Evolutionary conservation across 64 coral and sea anemone genomes (phyloP).

Genomic region (Hydrozoanthus tunicans): DNA sequence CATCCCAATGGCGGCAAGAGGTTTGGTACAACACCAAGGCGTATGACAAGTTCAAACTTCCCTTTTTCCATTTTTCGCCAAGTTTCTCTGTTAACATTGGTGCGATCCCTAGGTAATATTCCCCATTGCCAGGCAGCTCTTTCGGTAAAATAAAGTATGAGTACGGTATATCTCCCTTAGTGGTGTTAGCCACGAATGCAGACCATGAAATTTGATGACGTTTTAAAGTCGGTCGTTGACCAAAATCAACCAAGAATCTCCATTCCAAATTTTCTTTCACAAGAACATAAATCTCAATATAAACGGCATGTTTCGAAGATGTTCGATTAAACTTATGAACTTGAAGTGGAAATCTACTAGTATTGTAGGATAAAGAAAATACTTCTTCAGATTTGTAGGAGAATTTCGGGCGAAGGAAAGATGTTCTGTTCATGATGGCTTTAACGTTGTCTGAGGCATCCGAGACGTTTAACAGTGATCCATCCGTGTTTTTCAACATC

Average conservation of each 20-base stretch:
- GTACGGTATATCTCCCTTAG: neutral
- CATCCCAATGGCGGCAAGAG: constrained; percentile 39
- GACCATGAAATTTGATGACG: constrained; percentile 25
- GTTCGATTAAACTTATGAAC: constrained; percentile 50
- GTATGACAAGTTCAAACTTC: constrained; percentile 27
- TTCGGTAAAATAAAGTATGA: constrained; percentile 1
- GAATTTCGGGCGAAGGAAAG: neutral
- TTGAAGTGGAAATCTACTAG: constrained; percentile 45
- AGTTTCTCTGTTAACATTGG: constrained; percentile 11
- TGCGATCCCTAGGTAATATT: constrained; percentile 26
- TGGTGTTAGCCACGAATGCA: constrained; percentile 1
- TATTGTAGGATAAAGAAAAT: constrained; percentile 18
- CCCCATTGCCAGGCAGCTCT: neutral
- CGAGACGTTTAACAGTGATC: constrained; percentile 13
- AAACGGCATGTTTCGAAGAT: constrained; percentile 34
- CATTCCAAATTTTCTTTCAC: constrained; percentile 24
- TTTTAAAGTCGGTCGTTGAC: constrained; percentile 10
- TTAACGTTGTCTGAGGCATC: constrained; percentile 25
- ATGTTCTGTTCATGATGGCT: constrained; percentile 18
- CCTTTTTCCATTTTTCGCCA: neutral
- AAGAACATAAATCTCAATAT: constrained; percentile 22
- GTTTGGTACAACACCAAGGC: constrained; percentile 48
- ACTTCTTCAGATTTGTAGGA: neutral
- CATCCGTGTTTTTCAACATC: neutral
- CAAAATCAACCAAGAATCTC: constrained; percentile 36